Percentiles rank a stretch among this genome's conserved stretches.
Evolutionary conservation across 2,113 vertebrate genomes (phyloP).

Genomic region (Melanotaenia duboulayi): DNA sequence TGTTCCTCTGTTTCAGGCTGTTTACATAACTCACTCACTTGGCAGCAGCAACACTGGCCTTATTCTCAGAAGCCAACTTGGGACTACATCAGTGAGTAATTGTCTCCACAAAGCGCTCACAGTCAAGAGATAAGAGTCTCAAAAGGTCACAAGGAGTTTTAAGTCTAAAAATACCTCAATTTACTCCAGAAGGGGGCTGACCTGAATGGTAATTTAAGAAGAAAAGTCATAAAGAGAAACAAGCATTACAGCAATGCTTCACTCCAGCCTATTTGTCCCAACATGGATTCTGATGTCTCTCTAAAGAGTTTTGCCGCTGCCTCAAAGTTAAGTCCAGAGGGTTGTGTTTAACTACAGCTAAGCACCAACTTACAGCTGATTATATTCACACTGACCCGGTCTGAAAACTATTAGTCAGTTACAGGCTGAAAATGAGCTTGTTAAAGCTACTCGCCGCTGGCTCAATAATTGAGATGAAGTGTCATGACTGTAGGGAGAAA

Average conservation of each 20-base stretch:
- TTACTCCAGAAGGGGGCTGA: conserved; percentile 23
- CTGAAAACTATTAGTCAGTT: conserved; percentile 62
- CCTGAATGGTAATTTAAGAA: conserved; percentile 22
- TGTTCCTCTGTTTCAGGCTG: conserved; percentile 27
- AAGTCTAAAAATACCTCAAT: conserved; percentile 44
- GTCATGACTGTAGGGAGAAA: conserved; percentile 34
- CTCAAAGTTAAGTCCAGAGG: conserved; percentile 45
- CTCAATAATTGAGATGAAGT: conserved; percentile 30
- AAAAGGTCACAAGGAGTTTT: conserved; percentile 50
- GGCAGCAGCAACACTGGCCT: conserved; percentile 48
- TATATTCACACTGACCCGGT: conserved; percentile 56
- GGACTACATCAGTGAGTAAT: conserved; percentile 64
- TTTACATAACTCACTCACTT: conserved; percentile 57
- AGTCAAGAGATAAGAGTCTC: conserved; percentile 41
- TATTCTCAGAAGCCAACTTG: conserved; percentile 50
- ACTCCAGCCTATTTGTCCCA: conserved; percentile 26
- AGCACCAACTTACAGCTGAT: conserved; percentile 53
- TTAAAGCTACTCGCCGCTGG: conserved; percentile 50
- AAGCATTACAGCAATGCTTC: conserved; percentile 36
- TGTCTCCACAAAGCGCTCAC: conserved; percentile 45
- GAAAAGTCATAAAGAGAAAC: conserved; percentile 34
- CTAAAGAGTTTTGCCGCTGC: conserved; percentile 29
- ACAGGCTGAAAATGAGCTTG: conserved; percentile 55
- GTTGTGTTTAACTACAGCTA: conserved; percentile 36
- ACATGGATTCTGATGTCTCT: conserved; percentile 42